Evolutionary conservation across 2,888 invertebrate species (phyloP), one percentile per base, ranked within the genome.

Genomic region (Drosophila gaucha): DNA sequence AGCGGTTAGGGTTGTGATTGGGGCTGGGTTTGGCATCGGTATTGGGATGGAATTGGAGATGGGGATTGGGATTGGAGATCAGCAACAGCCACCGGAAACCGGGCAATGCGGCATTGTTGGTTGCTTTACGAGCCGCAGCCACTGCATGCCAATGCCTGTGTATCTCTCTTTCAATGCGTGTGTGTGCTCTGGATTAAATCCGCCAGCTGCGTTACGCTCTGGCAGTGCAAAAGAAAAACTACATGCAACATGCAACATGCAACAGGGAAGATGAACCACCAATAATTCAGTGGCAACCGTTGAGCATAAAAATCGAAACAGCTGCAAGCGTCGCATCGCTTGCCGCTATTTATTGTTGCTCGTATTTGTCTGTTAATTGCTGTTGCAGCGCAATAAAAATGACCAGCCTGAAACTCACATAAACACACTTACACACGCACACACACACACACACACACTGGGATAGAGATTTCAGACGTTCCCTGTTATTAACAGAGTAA

Each of bases 311-410:
- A 88, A 77, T 77, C 71, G 84, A 78, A 72, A 66, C 83, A 84
- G 86, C 80, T 88, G 88, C 86, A 74, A 67, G 52, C 51, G 59
- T 50, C 46, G 60, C 66, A 51, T 57, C 52, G 54, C 49, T 55
- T 35, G 56, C 30, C 63, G 26, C 75, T 77, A 80, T 80, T 80
- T 86, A 83, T 83, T 87, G 79, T 82, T 67, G 68, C 63, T 50
- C 60, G 67, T 86, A 78, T 87, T 85, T 87, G 83, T 50, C 67
- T 73, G 88, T 88, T 83, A 83, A 83, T 83, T 83, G 88, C 77
- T 60, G 60, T 62, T 68, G 74, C 77, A 55, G 51, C 50, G 72
- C 79, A 67, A 87, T 82, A 85, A 87, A 87, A 85, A 65, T 64
- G 20, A 39, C 60, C 28, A 20, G n/a, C 9, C 35, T n/a, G 38